Percentiles rank a stretch among this genome's conserved stretches.
These are phyloP conservation scores for Osmoderma eremita DNA, from an alignment of 2,888 invertebrate genomes.

Conservation along the genomic window DNA sequence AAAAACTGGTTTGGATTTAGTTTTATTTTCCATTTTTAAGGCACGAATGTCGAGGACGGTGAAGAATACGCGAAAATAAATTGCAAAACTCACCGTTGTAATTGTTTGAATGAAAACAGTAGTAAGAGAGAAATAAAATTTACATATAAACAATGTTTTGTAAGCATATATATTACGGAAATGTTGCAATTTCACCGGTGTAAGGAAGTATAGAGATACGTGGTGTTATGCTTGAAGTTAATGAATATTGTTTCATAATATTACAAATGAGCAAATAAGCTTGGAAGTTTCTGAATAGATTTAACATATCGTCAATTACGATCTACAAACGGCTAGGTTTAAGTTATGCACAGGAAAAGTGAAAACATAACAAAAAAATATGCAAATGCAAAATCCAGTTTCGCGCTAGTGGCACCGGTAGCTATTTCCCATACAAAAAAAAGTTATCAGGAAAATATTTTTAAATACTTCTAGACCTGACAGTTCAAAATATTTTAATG, in stretches of 20 bases:
- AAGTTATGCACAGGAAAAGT: conserved; percentile 30
- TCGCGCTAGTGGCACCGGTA: not conserved
- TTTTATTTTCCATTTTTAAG: conserved; percentile 38
- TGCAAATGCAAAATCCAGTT: conserved; percentile 31
- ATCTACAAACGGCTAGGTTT: conserved; percentile 4
- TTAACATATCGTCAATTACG: not conserved
- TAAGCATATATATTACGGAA: no score
- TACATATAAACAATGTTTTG: no score
- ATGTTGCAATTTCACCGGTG: no score
- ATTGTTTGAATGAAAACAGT: conserved; percentile 11
- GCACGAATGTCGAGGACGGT: conserved; percentile 21
- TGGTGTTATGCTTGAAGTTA: no score
- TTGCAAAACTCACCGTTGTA: not conserved
- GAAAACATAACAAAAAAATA: conserved; percentile 34
- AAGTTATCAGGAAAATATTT: conserved; percentile 16
- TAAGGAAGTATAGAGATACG: no score
- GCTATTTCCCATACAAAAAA: not conserved
- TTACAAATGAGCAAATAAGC: not conserved
- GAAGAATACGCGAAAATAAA: conserved; percentile 16
- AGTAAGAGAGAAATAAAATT: not conserved
- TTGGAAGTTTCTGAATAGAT: conserved; percentile 10
- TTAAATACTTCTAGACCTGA: conserved; percentile 3
- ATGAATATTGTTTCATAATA: no score
- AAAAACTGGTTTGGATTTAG: conserved; percentile 41
- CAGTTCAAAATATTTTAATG: conserved; percentile 3